Conservation (phyloP, 2,797 vertebrate species). For the Myripristis jacobus region DNA sequence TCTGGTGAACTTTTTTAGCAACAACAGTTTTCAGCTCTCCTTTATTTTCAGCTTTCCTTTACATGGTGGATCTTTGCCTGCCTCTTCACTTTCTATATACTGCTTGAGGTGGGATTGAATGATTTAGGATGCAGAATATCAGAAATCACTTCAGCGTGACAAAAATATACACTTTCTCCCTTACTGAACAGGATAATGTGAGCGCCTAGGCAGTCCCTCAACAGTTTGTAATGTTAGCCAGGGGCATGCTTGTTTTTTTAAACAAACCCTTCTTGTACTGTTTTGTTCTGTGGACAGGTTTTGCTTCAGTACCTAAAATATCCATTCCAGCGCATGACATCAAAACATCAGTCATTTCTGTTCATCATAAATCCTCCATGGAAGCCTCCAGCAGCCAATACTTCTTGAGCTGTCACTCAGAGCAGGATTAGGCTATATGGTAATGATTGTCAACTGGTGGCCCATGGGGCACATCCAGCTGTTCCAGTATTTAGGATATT, state of each 20-base stretch:
- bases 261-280: no score
- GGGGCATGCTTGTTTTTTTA: not conserved
- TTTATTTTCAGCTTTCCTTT: no score
- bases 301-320: conserved; percentile 1
- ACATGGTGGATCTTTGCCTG: no score
- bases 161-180: not conserved
- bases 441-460: no score
- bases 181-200: not conserved
- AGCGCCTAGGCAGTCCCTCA: not conserved
- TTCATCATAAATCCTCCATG: not conserved
- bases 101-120: not conserved
- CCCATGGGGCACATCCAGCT: no score
- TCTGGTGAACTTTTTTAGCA: not conserved
- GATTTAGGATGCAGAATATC: not conserved
- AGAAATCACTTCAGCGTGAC: conserved; percentile 1
- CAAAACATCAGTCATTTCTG: conserved; percentile 7
- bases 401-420: conserved; percentile 6
- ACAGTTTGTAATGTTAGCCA: not conserved
- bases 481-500: no score
- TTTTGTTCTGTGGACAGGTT: conserved; percentile 7
- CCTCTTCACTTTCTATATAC: not conserved
- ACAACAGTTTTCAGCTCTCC: not conserved
- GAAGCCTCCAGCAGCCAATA: not conserved
- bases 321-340: not conserved
- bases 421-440: not conserved